Evolutionary conservation across 2,888 invertebrate genomes (phyloP).

Genomic region (Melieria crassipennis): DNA sequence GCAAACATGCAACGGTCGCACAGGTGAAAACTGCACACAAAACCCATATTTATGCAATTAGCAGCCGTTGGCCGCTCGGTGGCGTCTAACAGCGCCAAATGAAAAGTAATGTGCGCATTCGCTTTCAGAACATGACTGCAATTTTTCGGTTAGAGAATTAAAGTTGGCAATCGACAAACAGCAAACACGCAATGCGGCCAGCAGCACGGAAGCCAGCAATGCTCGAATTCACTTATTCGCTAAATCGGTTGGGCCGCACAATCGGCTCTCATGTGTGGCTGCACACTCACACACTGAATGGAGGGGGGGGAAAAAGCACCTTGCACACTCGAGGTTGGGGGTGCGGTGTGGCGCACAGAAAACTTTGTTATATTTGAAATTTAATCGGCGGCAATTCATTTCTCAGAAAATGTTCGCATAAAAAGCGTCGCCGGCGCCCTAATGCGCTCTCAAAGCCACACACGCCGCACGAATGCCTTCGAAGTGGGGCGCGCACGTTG

Average conservation of each 20-base stretch:
- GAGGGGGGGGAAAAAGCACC: not conserved
- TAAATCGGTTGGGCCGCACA: too few relatives aligned
- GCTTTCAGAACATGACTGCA: too few relatives aligned
- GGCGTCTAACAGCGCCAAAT: constrained; percentile 2
- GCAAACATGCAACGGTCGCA: not conserved
- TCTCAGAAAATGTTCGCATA: not conserved
- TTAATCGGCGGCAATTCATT: not conserved
- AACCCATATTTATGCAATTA: not conserved
- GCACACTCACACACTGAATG: too few relatives aligned
- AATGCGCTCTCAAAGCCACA: not conserved
- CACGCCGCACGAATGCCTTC: not conserved
- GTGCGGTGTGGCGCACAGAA: not conserved
- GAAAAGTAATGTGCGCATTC: constrained; percentile 18
- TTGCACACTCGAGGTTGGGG: not conserved
- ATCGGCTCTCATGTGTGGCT: too few relatives aligned
- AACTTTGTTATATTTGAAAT: not conserved
- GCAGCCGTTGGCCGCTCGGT: not conserved
- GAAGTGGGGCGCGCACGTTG: not conserved
- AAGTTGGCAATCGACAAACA: not conserved
- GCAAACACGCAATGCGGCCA: not conserved
- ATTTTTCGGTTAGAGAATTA: constrained; percentile 22
- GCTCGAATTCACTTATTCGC: too few relatives aligned
- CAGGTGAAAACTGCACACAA: not conserved
- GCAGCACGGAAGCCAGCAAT: constrained; percentile 8
- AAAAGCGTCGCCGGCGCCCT: not conserved